These are phyloP conservation scores for Halcyon chelicuti DNA, from an alignment of 2,797 vertebrate genomes.

Conservation along the genomic window DNA sequence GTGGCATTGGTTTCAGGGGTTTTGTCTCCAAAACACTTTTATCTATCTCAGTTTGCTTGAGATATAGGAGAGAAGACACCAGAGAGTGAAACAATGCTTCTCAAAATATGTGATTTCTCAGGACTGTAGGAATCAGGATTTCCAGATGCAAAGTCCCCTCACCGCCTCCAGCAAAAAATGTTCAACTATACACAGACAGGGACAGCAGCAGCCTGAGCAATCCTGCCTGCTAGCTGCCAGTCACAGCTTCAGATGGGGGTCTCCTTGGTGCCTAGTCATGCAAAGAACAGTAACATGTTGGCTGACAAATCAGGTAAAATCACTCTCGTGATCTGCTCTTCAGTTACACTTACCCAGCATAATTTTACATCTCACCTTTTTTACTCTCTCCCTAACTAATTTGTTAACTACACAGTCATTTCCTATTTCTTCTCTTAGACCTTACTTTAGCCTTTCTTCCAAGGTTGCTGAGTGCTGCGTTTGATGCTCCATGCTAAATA, in stretches of 20 bases:
- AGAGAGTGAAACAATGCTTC: background rate
- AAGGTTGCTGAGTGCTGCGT: fast-evolving
- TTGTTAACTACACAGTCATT: background rate
- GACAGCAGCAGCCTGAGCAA: background rate
- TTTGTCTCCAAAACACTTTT: background rate
- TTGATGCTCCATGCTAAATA: background rate
- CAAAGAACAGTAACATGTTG: background rate
- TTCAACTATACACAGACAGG: background rate
- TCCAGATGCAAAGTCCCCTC: background rate
- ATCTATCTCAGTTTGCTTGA: background rate
- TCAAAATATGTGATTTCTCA: background rate
- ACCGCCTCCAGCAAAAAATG: background rate
- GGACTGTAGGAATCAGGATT: background rate
- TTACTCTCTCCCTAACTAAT: background rate
- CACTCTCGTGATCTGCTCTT: background rate
- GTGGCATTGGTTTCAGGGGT: background rate
- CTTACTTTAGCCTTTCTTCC: background rate
- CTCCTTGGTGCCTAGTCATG: background rate
- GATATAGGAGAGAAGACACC: background rate
- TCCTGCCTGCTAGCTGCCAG: background rate
- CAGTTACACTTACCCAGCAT: background rate
- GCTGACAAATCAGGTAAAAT: background rate
- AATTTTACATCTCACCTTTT: background rate
- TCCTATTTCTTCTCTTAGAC: background rate
- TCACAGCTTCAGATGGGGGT: background rate